Percentiles rank a stretch among this genome's conserved stretches.
Conservation (phyloP, 2,888 invertebrate genomes). For the Hirtodrosophila confusa region DNA sequence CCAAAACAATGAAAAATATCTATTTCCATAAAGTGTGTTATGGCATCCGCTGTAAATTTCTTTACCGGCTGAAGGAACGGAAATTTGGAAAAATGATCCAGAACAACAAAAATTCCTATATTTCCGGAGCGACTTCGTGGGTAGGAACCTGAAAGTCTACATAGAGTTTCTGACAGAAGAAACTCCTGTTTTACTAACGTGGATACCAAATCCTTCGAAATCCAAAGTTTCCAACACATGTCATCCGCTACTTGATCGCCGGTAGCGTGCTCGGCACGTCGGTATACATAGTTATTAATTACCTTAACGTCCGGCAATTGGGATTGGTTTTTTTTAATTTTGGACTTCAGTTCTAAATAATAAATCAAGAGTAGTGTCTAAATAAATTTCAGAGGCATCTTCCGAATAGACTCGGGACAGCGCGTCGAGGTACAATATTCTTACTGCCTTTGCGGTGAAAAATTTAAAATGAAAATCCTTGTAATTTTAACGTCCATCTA, state of each 20-base stretch:
- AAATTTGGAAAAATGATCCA: conserved; percentile 1
- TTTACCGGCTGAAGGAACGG: neutral
- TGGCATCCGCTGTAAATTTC: conserved; percentile 2
- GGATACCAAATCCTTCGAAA: neutral
- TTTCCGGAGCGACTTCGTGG: neutral
- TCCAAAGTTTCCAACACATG: conserved; percentile 28
- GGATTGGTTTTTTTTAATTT: too few relatives aligned
- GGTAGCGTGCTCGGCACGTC: conserved; percentile 13
- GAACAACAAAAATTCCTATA: neutral
- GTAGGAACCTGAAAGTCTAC: conserved; percentile 2
- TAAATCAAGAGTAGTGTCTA: too few relatives aligned
- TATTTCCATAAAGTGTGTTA: neutral
- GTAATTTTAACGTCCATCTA: too few relatives aligned
- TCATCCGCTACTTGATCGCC: conserved; percentile 12
- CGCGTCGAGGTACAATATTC: too few relatives aligned
- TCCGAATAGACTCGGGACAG: too few relatives aligned
- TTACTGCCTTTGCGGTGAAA: too few relatives aligned
- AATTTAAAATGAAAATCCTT: too few relatives aligned
- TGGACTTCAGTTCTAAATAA: too few relatives aligned
- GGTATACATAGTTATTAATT: conserved; percentile 24
- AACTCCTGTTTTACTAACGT: neutral
- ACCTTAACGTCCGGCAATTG: conserved; percentile 21
- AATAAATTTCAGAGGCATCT: neutral
- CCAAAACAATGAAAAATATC: neutral
- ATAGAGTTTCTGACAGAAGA: conserved; percentile 1